Evolutionary conservation across 2,113 vertebrate genomes (phyloP), one percentile per base, ranked within the genome.

Genomic region (Copsychus sechellarum): DNA sequence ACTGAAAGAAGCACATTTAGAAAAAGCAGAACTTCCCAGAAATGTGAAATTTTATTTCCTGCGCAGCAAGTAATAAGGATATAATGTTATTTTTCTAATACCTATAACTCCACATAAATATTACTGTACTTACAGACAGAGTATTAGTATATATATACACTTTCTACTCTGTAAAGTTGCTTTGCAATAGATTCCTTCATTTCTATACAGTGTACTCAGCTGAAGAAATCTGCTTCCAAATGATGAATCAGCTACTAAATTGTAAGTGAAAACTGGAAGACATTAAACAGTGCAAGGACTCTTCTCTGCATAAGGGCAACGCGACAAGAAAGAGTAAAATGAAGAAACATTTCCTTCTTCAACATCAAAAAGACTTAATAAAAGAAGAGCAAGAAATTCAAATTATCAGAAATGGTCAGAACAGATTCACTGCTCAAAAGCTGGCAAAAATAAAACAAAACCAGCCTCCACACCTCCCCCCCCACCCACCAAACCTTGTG

Each of bases 201-300:
- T 90, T 96, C 79, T 20, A 11, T 71, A 60, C 69, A 57, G 76
- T 11, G 34, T 71, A 70, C 48, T 85, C 56, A 78, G 76, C 72
- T 90, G 72, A 94, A 94, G 57, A 76, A 86, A 88, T 92, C 80
- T 84, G 45, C 67, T 92, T 90, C 61, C 94, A 94, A 90, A 86
- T 81, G 83, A 95, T 90, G 69, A 92, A 65, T 86, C 57, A 45
- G 61, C 91, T 86, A 69, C 77, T 76, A 89, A 94, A 90, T 79
- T 90, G 6, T 71, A 92, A 90, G 70, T 82, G 48, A 80, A 81
- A 94, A 86, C 40, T 78, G 31, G 78, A 71, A 88, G 80, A 56
- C 38, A 94, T 83, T 80, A 90, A 78, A 71, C 43, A 78, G 64
- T 24, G 38, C 65, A 73, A 91, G 29, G 45, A 62, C 28, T 87